Conservation (phyloP, 2,888 invertebrate species). For the Drosophila dives region DNA sequence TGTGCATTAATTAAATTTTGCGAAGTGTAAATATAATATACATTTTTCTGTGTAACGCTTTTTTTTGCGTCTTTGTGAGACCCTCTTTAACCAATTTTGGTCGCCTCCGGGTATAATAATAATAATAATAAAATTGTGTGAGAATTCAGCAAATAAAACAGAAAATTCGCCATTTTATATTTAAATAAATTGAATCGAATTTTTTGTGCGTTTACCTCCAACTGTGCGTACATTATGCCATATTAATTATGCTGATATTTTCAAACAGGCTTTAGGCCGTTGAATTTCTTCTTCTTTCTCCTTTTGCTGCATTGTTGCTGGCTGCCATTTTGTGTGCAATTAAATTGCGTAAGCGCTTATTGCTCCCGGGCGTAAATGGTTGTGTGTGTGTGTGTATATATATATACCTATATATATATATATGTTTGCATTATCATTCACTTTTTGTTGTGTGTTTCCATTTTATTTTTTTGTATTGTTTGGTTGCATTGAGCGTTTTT, state of each 20-base stretch:
- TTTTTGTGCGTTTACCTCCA: not conserved
- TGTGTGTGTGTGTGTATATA: slow-evolving; percentile 18
- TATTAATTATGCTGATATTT: slow-evolving; percentile 70
- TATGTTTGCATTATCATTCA: slow-evolving; percentile 32
- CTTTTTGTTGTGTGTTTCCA: slow-evolving; percentile 35
- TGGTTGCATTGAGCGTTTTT: slow-evolving; percentile 42
- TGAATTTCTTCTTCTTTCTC: slow-evolving; percentile 29
- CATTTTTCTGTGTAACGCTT: not conserved
- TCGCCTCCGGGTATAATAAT: not conserved
- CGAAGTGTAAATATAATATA: not conserved
- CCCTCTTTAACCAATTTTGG: not conserved
- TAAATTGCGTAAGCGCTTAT: slow-evolving; percentile 79
- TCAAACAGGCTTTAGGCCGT: slow-evolving; percentile 46
- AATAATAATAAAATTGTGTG: not conserved
- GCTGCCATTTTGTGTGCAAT: slow-evolving; percentile 66
- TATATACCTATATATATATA: not conserved
- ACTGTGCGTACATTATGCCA: slow-evolving; percentile 43
- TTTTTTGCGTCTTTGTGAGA: not conserved
- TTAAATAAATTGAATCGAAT: slow-evolving; percentile 14
- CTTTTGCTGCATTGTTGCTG: slow-evolving; percentile 16
- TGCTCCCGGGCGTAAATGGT: slow-evolving; percentile 68
- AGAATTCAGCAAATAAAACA: slow-evolving; percentile 2
- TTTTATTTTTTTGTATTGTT: slow-evolving; percentile 21
- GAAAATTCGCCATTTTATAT: slow-evolving; percentile 3
- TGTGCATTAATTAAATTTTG: not conserved